A percentile compares a stretch with the other conserved stretches of the same genome.
phyloP scores from a whole-genome alignment of 2,888 invertebrate genomes.

The Drosophila acutilabella region DNA sequence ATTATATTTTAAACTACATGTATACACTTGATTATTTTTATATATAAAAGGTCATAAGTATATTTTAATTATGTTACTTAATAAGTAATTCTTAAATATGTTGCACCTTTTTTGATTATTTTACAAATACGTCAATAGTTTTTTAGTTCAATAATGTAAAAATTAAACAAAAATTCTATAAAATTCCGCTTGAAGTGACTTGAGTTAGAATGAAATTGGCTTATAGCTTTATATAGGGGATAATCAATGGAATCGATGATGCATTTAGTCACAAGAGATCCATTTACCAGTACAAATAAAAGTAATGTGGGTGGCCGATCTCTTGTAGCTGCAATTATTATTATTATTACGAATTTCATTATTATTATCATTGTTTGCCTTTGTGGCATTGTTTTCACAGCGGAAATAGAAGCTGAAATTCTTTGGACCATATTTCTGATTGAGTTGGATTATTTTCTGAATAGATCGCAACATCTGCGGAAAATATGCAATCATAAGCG shows the following conservation, averaged over 20 bases:
- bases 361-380: slow-evolving; percentile 4
- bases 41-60: no score
- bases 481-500: slow-evolving; percentile 63
- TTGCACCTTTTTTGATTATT: no score
- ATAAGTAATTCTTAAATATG: no score
- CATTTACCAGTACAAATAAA: slow-evolving; percentile 2
- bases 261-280: not conserved
- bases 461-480: slow-evolving; percentile 62
- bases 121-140: no score
- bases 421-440: slow-evolving; percentile 20
- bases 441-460: slow-evolving; percentile 1
- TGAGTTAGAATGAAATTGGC: not conserved
- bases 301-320: slow-evolving; percentile 32
- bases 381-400: slow-evolving; percentile 32
- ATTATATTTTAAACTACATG: no score
- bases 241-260: slow-evolving; percentile 3
- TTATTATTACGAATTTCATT: slow-evolving; percentile 3
- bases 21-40: no score
- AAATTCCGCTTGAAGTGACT: not conserved
- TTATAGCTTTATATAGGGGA: slow-evolving; percentile 7
- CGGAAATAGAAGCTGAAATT: slow-evolving; percentile 29
- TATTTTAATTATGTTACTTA: no score
- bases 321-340: slow-evolving; percentile 2
- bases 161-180: not conserved
- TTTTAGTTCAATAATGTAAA: no score